These are phyloP conservation scores for Goniozus legneri DNA, from an alignment of 1,140 invertebrate species.

Conservation along the genomic window DNA sequence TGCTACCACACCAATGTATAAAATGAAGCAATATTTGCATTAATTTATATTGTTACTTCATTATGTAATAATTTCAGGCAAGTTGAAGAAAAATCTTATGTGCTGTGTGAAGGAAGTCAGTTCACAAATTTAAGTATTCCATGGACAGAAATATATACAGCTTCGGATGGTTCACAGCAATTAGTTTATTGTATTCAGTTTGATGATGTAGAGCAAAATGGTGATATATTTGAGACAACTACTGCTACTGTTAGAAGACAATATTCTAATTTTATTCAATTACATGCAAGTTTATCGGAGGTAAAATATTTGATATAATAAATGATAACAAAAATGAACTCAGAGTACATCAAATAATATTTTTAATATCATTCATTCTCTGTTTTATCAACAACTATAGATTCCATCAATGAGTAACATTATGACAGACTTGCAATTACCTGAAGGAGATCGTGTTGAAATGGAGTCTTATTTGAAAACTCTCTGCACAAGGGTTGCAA, in stretches of 20 bases:
- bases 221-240: constrained; percentile 44
- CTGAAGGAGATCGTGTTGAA: constrained; percentile 42
- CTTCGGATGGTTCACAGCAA: constrained; percentile 44
- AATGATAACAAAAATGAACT: constrained; percentile 1
- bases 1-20: constrained; percentile 46
- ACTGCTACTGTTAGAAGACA: constrained; percentile 44
- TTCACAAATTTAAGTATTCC: constrained; percentile 44
- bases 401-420: constrained; percentile 30
- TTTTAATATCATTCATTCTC: not conserved
- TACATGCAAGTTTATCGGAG: constrained; percentile 42
- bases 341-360: not conserved
- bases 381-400: constrained; percentile 18
- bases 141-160: constrained; percentile 45
- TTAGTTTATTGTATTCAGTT: constrained; percentile 51
- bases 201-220: constrained; percentile 46
- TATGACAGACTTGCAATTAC: constrained; percentile 39
- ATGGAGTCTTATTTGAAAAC: constrained; percentile 43
- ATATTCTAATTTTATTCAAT: constrained; percentile 43
- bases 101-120: constrained; percentile 38
- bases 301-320: constrained; percentile 18
- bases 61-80: constrained; percentile 24
- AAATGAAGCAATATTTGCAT: not conserved
- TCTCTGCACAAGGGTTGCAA: constrained; percentile 38
- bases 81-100: constrained; percentile 42
- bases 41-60: not conserved